Base-by-base conservation (phyloP, 2,113 vertebrate species). In the Pterophyllum scalare region DNA sequence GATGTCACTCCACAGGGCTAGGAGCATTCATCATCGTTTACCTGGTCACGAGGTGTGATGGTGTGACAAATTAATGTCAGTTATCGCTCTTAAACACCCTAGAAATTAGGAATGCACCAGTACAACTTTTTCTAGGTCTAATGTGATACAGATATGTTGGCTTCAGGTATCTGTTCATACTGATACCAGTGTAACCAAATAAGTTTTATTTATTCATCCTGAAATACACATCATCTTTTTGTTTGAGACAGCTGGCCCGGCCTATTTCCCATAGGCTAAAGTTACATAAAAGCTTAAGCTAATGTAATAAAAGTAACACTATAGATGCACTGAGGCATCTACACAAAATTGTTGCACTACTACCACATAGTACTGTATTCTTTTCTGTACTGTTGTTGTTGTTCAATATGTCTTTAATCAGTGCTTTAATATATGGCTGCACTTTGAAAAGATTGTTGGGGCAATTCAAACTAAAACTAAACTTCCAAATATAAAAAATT, bases 1-100 rank as follows among this genome's bases (percentile, higher is more conserved):
- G 85, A 77, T 83, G 91, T 88, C 90, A 74, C 83, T 89, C 76
- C 56, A 78, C 79, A 14, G 24, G 56, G 59, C 78, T 24, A 5
- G 64, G 57, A 60, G 59, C 82, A 92, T 91, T 88, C 76, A 87
- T 91, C 91, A 88, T 91, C 81, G 22, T 89, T 92, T 87, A 79
- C 82, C 70, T 62, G 33, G 62, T 88, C 62, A 49, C 46, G 75
- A 64, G 77, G 72, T 61, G 89, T 77, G 90, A 91, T 52, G 80
- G 33, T 57, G 75, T 61, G 85, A 57, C 57, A 87, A 88, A 90
- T 86, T 83, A 84, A 33, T 31, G 33, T 56, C 75, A 80, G 38
- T 84, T 85, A 10, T 17, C 3, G 33, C 28, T 6, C 61, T 58
- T 57, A 33, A 3, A 3, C 14, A 26, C 20, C 24, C 22, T 2